Conservation (phyloP, 2,888 invertebrate species). For the Conops quadrifasciatus region DNA sequence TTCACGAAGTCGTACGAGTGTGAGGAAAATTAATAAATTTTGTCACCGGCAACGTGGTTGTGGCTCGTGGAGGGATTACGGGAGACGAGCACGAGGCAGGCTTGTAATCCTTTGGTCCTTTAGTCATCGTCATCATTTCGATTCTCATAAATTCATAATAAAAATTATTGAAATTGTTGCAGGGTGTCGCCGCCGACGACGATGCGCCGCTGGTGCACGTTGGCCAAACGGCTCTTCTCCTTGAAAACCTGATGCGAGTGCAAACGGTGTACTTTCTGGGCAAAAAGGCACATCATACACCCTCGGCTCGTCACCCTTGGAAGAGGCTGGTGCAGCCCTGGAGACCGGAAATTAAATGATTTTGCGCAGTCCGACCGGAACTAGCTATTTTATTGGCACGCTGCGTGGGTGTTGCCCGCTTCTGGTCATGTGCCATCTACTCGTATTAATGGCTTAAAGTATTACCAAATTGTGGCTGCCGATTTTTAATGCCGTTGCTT, state of each 20-base stretch:
- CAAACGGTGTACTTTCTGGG: constrained; percentile 43
- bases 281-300: constrained; percentile 56
- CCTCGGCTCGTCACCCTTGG: background rate
- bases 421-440: too few species aligned
- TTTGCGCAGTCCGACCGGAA: constrained; percentile 62
- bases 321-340: constrained; percentile 18
- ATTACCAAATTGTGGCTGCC: too few species aligned
- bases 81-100: background rate
- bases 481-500: too few species aligned
- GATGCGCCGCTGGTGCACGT: too few species aligned
- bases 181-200: background rate
- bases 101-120: background rate
- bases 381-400: constrained; percentile 61
- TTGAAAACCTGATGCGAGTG: constrained; percentile 3
- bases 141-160: constrained; percentile 60
- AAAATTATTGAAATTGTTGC: constrained; percentile 60
- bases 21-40: constrained; percentile 58
- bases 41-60: constrained; percentile 56
- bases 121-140: constrained; percentile 39
- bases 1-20: constrained; percentile 39
- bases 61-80: constrained; percentile 57
- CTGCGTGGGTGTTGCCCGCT: constrained; percentile 51
- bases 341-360: constrained; percentile 62
- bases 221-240: constrained; percentile 23
- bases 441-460: too few species aligned